Evolutionary conservation across 2,797 vertebrate species (phyloP).

Genomic region (Staurois parvus): DNA sequence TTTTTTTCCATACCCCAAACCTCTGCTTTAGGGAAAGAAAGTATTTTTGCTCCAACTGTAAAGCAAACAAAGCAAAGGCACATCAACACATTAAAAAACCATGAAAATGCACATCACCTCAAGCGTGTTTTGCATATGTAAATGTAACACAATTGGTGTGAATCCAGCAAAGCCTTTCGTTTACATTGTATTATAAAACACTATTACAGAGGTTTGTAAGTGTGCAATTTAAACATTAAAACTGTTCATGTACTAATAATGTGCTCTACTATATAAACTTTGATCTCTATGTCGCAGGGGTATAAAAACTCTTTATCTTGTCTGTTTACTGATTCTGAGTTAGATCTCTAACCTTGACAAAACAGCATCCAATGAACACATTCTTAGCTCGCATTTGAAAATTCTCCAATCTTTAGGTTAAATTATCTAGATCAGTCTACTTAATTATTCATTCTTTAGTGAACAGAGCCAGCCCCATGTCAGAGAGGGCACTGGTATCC

Average conservation of each 20-base stretch:
- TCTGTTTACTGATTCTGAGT: too few species aligned
- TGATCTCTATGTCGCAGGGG: background rate
- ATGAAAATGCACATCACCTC: too few species aligned
- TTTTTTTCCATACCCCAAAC: too few species aligned
- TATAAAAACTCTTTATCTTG: background rate
- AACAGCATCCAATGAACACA: background rate
- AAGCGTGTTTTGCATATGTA: too few species aligned
- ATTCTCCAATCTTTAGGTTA: background rate
- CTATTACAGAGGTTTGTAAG: background rate
- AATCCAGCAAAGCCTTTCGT: background rate
- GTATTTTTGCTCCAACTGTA: too few species aligned
- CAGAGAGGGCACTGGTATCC: slow-evolving; percentile 9
- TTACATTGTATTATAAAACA: background rate
- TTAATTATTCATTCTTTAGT: slow-evolving; percentile 24
- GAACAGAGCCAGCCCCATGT: slow-evolving; percentile 9
- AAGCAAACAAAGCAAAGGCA: too few species aligned
- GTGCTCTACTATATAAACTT: background rate
- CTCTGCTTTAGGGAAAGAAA: too few species aligned
- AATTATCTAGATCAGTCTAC: background rate
- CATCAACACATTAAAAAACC: too few species aligned
- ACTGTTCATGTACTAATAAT: background rate
- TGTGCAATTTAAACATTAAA: background rate
- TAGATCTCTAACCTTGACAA: background rate
- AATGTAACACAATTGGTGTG: too few species aligned
- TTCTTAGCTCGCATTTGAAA: background rate